phyloP scores from a whole-genome alignment of 2,797 vertebrate genomes.

The Sebastiscus tertius region DNA sequence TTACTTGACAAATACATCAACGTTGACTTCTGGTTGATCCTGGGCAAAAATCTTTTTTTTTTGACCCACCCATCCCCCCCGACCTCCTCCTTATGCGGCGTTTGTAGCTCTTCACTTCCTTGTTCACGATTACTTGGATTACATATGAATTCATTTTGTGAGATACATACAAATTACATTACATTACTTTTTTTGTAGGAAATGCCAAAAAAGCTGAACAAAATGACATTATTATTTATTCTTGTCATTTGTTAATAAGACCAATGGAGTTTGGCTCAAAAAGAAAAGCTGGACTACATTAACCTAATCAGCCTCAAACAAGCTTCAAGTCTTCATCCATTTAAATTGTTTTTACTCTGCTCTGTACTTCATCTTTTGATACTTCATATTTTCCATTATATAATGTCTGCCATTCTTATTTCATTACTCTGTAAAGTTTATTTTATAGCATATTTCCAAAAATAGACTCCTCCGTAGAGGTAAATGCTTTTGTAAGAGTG shows the following conservation, averaged over 20 bases:
- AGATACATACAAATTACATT: too few relatives aligned
- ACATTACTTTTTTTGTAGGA: not conserved
- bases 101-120: too few relatives aligned
- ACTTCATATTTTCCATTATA: not conserved
- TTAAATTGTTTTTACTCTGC: not conserved
- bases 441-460: conserved; percentile 30
- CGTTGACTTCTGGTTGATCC: too few relatives aligned
- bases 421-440: conserved; percentile 6
- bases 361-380: not conserved
- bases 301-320: not conserved
- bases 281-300: not conserved
- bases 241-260: not conserved
- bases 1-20: too few relatives aligned
- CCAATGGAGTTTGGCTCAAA: not conserved
- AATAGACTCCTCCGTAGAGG: not conserved
- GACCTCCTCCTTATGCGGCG: too few relatives aligned
- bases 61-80: too few relatives aligned
- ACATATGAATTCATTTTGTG: too few relatives aligned
- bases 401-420: conserved; percentile 1
- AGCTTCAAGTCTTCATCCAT: not conserved
- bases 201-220: not conserved
- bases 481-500: conserved; percentile 25
- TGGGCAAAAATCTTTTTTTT: too few relatives aligned
- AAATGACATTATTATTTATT: not conserved
- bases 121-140: too few relatives aligned